Evolutionary conservation across 2,113 vertebrate genomes (phyloP).

Genomic region (Salvator merianae): DNA sequence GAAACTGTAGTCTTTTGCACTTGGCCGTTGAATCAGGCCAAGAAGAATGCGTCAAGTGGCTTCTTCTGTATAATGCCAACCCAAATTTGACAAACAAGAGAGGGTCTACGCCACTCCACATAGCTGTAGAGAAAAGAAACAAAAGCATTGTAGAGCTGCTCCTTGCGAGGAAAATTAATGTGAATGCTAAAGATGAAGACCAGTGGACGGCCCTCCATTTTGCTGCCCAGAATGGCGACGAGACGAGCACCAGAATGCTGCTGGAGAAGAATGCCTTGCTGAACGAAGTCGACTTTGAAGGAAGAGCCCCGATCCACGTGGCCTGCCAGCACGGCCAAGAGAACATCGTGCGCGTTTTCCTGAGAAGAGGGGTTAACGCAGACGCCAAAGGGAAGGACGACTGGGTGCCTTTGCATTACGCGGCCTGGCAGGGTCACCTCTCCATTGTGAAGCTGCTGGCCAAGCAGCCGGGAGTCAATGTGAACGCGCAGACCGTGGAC

Average conservation of each 20-base stretch:
- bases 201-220: slow-evolving; percentile 96
- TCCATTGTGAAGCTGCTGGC: slow-evolving; percentile 90
- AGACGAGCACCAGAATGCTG: slow-evolving; percentile 86
- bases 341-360: slow-evolving; percentile 85
- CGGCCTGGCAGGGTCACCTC: slow-evolving; percentile 95
- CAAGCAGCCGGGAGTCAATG: slow-evolving; percentile 82
- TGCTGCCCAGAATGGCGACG: slow-evolving; percentile 90
- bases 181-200: slow-evolving; percentile 94
- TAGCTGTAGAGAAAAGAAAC: slow-evolving; percentile 85
- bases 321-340: slow-evolving; percentile 97
- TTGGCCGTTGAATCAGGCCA: slow-evolving; percentile 85
- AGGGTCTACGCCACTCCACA: slow-evolving; percentile 89
- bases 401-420: slow-evolving; percentile 92
- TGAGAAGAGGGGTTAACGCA: slow-evolving; percentile 84
- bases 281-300: slow-evolving; percentile 87
- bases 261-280: slow-evolving; percentile 84
- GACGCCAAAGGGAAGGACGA: slow-evolving; percentile 84
- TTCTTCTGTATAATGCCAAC: slow-evolving; percentile 91
- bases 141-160: slow-evolving; percentile 88
- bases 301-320: slow-evolving; percentile 89
- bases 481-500: slow-evolving; percentile 85
- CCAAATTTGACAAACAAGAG: slow-evolving; percentile 85
- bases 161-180: slow-evolving; percentile 86
- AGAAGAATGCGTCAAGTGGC: slow-evolving; percentile 95
- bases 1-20: slow-evolving; percentile 88